Base-by-base conservation (phyloP, 2,888 invertebrate species). In the Eulithis prunata region DNA sequence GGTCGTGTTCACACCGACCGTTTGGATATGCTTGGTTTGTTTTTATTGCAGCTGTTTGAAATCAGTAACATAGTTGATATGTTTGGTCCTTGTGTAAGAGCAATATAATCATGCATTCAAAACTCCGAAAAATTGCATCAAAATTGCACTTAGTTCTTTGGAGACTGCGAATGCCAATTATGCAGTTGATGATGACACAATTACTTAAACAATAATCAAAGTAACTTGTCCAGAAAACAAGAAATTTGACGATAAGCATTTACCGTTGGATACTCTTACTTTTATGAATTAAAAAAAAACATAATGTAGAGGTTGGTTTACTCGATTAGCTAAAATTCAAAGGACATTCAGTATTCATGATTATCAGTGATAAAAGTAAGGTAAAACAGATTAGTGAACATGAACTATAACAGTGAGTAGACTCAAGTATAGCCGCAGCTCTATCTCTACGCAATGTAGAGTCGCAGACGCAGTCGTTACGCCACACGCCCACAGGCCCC, bases 401-500 rank as follows among this genome's bases (percentile, higher is more conserved):
- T 32, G 32, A 41, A 5, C 0, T 41, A 41, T 6, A 41, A 8
- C 1, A 47, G 10, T 38, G 8, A 53, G 7, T 36, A 21, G 36
- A n/a, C 76, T 76, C 75, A 76, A 86, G 77, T 89, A 83, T 90
- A 87, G 71, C 81, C 86, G 70, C 76, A 69, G 70, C 74, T 53
- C 61, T 68, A 69, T 71, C 67, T 80, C 80, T 81, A 87, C 87
- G 89, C 87, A 88, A 84, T 83, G 82, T 80, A 86, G 87, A 86
- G 87, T 84, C 83, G 79, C 73, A 71, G 78, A 77, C 78, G 77
- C 58, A 56, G 80, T 74, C 76, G 82, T 92, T 91, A 89, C 91
- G 85, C 88, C 90, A 90, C 81, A 89, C 89, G 78, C 90, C 80
- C 79, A 89, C 89, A 84, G 71, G 38, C 71, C 78, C 78, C 75